Evolutionary conservation across 1,140 invertebrate species (phyloP), one percentile per base, ranked within the genome.

Genomic region (Delia radicum): DNA sequence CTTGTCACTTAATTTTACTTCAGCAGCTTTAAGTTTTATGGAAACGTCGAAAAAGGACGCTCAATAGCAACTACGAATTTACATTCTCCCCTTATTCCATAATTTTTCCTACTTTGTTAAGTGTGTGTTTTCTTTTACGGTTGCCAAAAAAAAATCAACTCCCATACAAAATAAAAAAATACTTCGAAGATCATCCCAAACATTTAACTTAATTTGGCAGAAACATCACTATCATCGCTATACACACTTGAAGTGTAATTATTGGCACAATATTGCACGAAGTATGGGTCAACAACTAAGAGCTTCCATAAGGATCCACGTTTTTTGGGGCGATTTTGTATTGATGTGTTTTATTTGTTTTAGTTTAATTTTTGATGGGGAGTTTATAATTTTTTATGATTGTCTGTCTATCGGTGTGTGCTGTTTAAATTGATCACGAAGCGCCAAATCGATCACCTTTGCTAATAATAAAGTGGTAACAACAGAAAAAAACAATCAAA

Each of bases 361-460:
- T 46, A 65, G 24, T 26, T 67, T 63, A 73, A 72, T 74, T 27
- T 27, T 63, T 28, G 28, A 15, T 26, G 26, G 62, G 62, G 28
- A 28, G 21, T 62, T 7, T 24, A 12, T 21, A 26, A 27, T 62
- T 63, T 63, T 63, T 18, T 67, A 3, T n/a, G n/a, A 2, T 12
- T 31, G 65, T 13, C 2, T 31, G 65, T 33, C 78, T 83, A 82
- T 83, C 79, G 81, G 80, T 80, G n/a, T n/a, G n/a, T n/a, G n/a
- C n/a, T n/a, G 80, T 81, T 75, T 80, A 84, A 84, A 84, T 82
- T 82, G 82, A 84, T 84, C 82, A 81, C 80, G 80, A 84, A 84
- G 82, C 82, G 82, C 82, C 82, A 84, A 84, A 84, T 84, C 81
- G 82, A 84, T 84, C 82, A 84, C 82, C 82, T 84, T 82, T 77